Evolutionary conservation across 35 echinoderm and acorn worm genomes (phyloP).

Genomic region (Ophiothrix spiculata): DNA sequence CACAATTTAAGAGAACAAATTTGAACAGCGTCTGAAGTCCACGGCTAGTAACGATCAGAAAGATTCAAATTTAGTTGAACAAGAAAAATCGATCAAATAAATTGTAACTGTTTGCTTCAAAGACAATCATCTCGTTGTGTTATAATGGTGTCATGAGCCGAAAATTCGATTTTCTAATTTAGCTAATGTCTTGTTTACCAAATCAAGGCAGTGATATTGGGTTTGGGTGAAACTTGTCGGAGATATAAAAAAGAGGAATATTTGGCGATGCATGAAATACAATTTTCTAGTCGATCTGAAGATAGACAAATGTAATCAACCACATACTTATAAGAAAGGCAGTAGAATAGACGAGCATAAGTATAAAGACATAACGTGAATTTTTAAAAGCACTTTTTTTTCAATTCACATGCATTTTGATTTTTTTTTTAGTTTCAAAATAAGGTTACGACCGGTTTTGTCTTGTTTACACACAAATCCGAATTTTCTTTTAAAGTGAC

Average conservation of each 20-base stretch:
- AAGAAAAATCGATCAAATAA: neutral
- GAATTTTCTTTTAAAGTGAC: too few relatives aligned
- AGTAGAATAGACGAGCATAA: too few relatives aligned
- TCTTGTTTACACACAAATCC: too few relatives aligned
- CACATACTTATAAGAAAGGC: too few relatives aligned
- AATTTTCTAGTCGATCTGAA: neutral
- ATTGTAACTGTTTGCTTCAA: neutral
- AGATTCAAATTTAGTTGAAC: neutral
- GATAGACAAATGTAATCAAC: too few relatives aligned
- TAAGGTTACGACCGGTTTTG: too few relatives aligned
- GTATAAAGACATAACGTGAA: too few relatives aligned
- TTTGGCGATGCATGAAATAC: neutral
- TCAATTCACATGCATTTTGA: too few relatives aligned
- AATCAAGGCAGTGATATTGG: neutral
- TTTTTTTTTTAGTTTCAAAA: too few relatives aligned
- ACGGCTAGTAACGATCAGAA: neutral
- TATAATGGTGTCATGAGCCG: neutral
- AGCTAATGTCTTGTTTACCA: neutral
- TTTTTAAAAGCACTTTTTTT: too few relatives aligned
- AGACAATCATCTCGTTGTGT: neutral
- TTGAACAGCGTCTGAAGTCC: neutral
- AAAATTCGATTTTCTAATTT: conserved; percentile 10
- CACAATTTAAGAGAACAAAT: neutral
- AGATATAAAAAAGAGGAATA: too few relatives aligned
- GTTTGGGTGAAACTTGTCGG: too few relatives aligned